Conservation (phyloP, 2,797 vertebrate species). For the Acropternis orthonyx region DNA sequence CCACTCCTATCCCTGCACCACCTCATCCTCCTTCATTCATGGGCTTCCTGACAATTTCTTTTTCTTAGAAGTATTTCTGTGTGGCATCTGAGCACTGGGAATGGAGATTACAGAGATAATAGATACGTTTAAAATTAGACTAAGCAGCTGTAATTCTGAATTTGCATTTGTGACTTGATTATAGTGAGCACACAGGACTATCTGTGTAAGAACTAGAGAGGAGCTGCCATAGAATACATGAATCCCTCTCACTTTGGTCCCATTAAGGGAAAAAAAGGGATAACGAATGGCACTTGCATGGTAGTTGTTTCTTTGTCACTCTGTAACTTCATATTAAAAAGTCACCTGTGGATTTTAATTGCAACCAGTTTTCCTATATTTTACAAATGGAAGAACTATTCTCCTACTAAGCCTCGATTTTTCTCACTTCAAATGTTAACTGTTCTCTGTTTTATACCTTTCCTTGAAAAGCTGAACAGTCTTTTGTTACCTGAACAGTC, state of each 20-base stretch:
- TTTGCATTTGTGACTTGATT: slow-evolving; percentile 63
- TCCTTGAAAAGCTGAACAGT: background rate
- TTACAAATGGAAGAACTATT: background rate
- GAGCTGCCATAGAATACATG: background rate
- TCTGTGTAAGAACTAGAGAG: background rate
- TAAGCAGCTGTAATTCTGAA: slow-evolving; percentile 56
- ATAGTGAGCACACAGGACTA: slow-evolving; percentile 41
- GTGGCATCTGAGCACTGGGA: background rate
- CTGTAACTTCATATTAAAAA: background rate
- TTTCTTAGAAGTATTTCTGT: slow-evolving; percentile 52
- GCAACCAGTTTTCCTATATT: background rate
- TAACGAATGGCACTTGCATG: background rate
- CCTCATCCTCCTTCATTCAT: slow-evolving; percentile 17
- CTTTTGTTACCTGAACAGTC: background rate
- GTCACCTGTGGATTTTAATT: background rate
- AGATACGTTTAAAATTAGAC: slow-evolving; percentile 54
- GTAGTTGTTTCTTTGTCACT: background rate
- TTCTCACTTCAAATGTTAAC: background rate
- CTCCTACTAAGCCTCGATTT: background rate
- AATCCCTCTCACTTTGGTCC: background rate
- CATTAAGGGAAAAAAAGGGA: background rate
- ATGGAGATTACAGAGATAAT: slow-evolving; percentile 40
- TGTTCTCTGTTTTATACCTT: background rate
- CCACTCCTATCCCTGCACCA: background rate
- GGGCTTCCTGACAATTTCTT: background rate